phyloP scores from a whole-genome alignment of 2,888 invertebrate genomes.

The Volucella bombylans region DNA sequence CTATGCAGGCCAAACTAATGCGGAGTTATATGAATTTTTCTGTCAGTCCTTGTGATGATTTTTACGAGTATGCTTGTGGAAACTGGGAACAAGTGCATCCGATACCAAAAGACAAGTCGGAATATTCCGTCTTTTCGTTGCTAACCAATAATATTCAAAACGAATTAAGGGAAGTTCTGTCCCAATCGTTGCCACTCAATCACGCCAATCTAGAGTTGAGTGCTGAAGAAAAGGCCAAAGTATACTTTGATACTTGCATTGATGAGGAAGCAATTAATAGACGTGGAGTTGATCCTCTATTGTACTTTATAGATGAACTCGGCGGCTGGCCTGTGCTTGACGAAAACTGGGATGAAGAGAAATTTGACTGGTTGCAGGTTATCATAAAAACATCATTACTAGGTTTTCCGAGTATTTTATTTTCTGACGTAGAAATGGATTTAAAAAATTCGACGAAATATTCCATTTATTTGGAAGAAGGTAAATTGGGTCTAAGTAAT shows the following conservation, averaged over 20 bases:
- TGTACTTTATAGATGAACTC: constrained; percentile 63
- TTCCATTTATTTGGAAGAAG: constrained; percentile 61
- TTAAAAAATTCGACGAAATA: constrained; percentile 57
- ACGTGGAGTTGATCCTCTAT: constrained; percentile 57
- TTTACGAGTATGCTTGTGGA: constrained; percentile 73
- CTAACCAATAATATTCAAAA: constrained; percentile 63
- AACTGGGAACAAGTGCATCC: constrained; percentile 67
- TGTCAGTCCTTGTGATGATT: constrained; percentile 68
- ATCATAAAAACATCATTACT: constrained; percentile 43
- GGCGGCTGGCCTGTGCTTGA: constrained; percentile 72
- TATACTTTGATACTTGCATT: constrained; percentile 58
- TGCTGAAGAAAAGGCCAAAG: constrained; percentile 64
- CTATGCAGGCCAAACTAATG: constrained; percentile 64
- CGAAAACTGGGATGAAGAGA: constrained; percentile 63
- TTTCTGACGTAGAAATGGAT: constrained; percentile 58
- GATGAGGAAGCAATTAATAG: constrained; percentile 60
- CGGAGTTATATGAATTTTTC: constrained; percentile 63
- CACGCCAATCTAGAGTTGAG: constrained; percentile 45
- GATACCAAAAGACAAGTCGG: constrained; percentile 68
- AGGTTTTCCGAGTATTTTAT: constrained; percentile 38
- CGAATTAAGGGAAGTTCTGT: constrained; percentile 53
- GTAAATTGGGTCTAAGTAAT: constrained; percentile 51
- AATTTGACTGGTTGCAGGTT: constrained; percentile 65
- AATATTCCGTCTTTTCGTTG: constrained; percentile 62
- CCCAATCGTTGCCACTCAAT: constrained; percentile 25